Evolutionary conservation across 1,140 invertebrate species (phyloP), one percentile per base, ranked within the genome.

Genomic region (Ylistrum balloti): DNA sequence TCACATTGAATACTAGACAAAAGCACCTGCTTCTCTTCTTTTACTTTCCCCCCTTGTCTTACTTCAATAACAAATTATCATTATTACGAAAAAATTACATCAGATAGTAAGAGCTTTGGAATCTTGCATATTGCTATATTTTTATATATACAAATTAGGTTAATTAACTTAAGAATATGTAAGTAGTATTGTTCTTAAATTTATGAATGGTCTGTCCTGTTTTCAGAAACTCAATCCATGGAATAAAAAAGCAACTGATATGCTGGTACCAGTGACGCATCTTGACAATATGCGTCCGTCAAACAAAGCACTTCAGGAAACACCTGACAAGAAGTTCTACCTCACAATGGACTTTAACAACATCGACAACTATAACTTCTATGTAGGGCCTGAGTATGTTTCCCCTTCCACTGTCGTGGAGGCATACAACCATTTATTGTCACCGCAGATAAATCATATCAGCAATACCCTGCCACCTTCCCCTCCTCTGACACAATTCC

Each of bases 381-480:
- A n/a, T n/a, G n/a, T n/a, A n/a, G 90, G 41, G 11, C 33, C 33
- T 88, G 35, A 88, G 10, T 34, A 88, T 88, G 87, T 33, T 88
- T 20, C 33, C 34, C 7, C 22, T 45, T 85, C 56, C 0, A 86
- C 88, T 0, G 88, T 93, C 20, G 41, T 9, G 35, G 56, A 91
- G 13, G 85, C 34, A 38, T 0, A 45, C 95, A 97, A 94, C 10
- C 85, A 20, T 97, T 93, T 98, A 0, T 97, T 97, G 90, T 98
- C 98, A 0, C 98, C 98, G 0, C 98, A 99, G 96, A 96, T 99
- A 2, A 99, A 99, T 95, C 97, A 98, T 93, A 98, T 99, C 90
- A 97, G 97, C 45, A 97, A 98, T 97, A 97, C 97, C 93, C 96
- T 98, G 91, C 98, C 98, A 0, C 95, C 97, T 0, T 97, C 98